Conservation (phyloP, 2,113 vertebrate species). For the Sinocyclocheilus grahami region DNA sequence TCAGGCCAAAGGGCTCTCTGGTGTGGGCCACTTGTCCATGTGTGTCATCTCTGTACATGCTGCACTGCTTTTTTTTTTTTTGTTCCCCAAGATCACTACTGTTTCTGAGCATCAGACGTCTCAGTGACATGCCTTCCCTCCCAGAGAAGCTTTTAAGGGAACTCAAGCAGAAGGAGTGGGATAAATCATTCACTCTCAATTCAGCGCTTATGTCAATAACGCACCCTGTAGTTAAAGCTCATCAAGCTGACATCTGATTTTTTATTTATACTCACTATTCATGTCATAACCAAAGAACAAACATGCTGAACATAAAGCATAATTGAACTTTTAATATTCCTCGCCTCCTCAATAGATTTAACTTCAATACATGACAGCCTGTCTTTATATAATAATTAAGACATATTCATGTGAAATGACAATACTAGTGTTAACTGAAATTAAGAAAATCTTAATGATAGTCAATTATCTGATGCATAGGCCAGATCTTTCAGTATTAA, state of each 20-base stretch:
- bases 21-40: conserved; percentile 33
- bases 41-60: background rate
- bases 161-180: conserved; percentile 21
- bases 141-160: background rate
- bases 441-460: background rate
- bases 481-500: background rate
- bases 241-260: conserved; percentile 21
- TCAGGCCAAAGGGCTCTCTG: conserved; percentile 32
- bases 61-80: background rate
- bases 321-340: conserved; percentile 13
- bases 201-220: conserved; percentile 16
- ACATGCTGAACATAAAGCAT: background rate
- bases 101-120: background rate
- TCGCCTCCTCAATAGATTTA: background rate
- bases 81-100: background rate
- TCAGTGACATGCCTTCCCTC: conserved; percentile 11
- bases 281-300: conserved; percentile 6
- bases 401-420: conserved; percentile 1
- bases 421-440: background rate
- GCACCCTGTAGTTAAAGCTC: conserved; percentile 35
- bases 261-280: conserved; percentile 1
- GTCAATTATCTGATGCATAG: background rate
- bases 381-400: conserved; percentile 14
- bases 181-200: background rate
- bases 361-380: background rate